Evolutionary conservation across 2,797 vertebrate species (phyloP), one percentile per base, ranked within the genome.

Genomic region (Hafferia zeledoni): DNA sequence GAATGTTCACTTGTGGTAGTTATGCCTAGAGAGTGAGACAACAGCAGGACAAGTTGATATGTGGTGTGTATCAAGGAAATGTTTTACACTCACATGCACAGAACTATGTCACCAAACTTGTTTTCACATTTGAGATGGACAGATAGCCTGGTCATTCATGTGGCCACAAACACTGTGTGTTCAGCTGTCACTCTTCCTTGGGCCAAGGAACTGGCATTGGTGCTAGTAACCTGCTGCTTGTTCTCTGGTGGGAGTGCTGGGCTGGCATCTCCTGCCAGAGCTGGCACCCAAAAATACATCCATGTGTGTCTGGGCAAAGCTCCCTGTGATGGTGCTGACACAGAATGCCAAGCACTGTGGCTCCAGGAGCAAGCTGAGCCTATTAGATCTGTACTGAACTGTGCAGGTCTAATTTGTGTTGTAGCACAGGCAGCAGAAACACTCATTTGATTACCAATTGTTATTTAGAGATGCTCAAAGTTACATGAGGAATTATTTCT

Each of bases 221-320:
- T 69, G 57, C 15, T 22, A 35, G 50, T 19, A 39, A 4, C 33
- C 35, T 69, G 64, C 39, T 0, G 1, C 25, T 44, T 61, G 71
- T 39, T 89, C 22, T 30, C 13, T 17, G n/a, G 18, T 80, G 47
- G 76, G 56, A 35, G 39, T 9, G 9, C 44, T n/a, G 76, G 77
- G 70, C 64, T 43, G 12, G 15, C 46, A 53, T 71, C 52, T 80
- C 31, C 49, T 78, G 56, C 76, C 25, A 2, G 4, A 56, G 79
- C 35, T 46, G 23, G 59, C 41, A 8, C 61, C 46, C 57, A 25
- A 16, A 74, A 81, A 33, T 17, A 20, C 2, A 3, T 35, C 1
- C 0, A 2, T 35, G 50, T 0, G 0, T 7, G 25, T 60, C 28
- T 6, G 37, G 49, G 53, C 27, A 43, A 24, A 72, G 24, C 52